A percentile compares a stretch with the other conserved stretches of the same genome.
These are phyloP conservation scores for Danio tinwini DNA, from an alignment of 2,797 vertebrate species.

Conservation along the genomic window DNA sequence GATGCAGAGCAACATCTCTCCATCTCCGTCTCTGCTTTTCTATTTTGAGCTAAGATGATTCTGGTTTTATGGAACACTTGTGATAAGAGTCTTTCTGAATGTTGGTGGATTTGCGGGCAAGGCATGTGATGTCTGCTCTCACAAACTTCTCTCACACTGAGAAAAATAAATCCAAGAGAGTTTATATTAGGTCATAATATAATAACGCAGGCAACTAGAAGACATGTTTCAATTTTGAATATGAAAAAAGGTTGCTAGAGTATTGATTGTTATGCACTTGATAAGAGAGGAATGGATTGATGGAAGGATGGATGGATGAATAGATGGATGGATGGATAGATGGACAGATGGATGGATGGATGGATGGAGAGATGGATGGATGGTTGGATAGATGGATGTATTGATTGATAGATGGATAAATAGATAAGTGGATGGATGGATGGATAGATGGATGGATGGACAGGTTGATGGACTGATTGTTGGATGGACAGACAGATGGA, in stretches of 20 bases:
- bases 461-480: too few species aligned
- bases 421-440: neutral
- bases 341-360: too few species aligned
- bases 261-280: neutral
- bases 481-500: too few species aligned
- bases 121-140: constrained; percentile 21
- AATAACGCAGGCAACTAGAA: neutral
- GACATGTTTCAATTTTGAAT: neutral
- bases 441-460: neutral
- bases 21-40: constrained; percentile 43
- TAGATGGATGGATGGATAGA: too few species aligned
- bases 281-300: neutral
- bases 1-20: constrained; percentile 69
- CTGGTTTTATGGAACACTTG: constrained; percentile 45
- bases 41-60: constrained; percentile 20
- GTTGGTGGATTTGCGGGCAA: constrained; percentile 32
- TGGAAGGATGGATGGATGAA: neutral
- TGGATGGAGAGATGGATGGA: too few species aligned
- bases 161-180: neutral
- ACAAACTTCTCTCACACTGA: constrained; percentile 1
- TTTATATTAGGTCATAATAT: constrained; percentile 3
- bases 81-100: constrained; percentile 33
- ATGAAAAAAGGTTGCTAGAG: neutral
- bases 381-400: too few species aligned
- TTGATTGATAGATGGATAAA: neutral